Conservation (phyloP, 2,797 vertebrate genomes). For the Chaunax sp. region DNA sequence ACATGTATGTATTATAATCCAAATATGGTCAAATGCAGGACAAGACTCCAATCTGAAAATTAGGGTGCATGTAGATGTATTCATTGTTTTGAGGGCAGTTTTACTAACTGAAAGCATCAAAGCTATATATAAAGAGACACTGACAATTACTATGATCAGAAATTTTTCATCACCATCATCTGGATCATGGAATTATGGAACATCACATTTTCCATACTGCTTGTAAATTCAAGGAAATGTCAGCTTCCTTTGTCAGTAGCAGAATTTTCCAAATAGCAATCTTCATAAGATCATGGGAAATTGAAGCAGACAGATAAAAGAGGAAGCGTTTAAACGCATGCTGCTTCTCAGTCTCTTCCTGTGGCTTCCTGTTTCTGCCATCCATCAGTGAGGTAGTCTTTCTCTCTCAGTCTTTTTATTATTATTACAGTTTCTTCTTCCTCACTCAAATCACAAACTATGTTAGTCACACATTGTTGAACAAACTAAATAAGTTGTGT, state of each 20-base stretch:
- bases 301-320: constrained; percentile 31
- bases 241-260: constrained; percentile 29
- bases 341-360: constrained; percentile 45
- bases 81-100: background rate
- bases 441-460: constrained; percentile 17
- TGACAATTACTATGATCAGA: background rate
- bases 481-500: constrained; percentile 15
- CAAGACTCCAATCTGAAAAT: background rate
- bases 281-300: constrained; percentile 47
- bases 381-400: constrained; percentile 26
- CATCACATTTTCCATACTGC: constrained; percentile 7
- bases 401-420: constrained; percentile 8
- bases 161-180: background rate
- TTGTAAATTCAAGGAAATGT: constrained; percentile 34
- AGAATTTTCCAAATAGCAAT: constrained; percentile 50
- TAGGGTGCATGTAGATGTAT: background rate
- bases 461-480: constrained; percentile 12
- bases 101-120: background rate
- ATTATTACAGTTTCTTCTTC: constrained; percentile 12
- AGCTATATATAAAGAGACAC: background rate
- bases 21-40: too few relatives aligned
- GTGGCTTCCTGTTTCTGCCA: constrained; percentile 51
- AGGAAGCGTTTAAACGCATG: constrained; percentile 18
- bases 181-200: constrained; percentile 16
- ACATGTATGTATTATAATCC: too few relatives aligned